phyloP scores from a whole-genome alignment of 2,888 invertebrate genomes.

The Drosophila mimica region DNA sequence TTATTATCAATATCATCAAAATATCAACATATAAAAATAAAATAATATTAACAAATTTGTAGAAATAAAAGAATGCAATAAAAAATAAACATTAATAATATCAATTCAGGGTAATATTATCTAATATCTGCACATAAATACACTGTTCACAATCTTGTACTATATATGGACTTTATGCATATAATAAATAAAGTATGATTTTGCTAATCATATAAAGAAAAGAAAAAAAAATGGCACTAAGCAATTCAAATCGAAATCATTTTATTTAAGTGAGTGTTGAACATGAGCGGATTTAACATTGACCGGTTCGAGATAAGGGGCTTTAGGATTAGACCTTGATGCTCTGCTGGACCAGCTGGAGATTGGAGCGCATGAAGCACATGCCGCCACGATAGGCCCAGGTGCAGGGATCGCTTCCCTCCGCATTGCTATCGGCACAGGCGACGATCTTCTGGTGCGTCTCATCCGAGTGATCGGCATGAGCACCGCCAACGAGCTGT shows the following conservation, averaged over 20 bases:
- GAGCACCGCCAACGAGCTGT: slow-evolving; percentile 76
- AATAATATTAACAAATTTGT: neutral
- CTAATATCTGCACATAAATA: neutral
- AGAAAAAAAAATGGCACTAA: neutral
- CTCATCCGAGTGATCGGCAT: slow-evolving; percentile 78
- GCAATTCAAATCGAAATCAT: neutral
- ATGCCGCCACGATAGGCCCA: slow-evolving; percentile 83
- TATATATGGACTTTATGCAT: neutral
- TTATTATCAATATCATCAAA: no score
- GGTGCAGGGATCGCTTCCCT: slow-evolving; percentile 78
- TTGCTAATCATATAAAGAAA: neutral
- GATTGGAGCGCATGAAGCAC: slow-evolving; percentile 81
- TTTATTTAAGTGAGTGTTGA: slow-evolving; percentile 11
- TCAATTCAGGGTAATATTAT: neutral
- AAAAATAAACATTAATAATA: neutral
- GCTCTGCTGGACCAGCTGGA: slow-evolving; percentile 80
- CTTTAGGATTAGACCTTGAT: slow-evolving; percentile 53
- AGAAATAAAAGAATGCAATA: neutral
- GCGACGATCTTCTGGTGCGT: slow-evolving; percentile 78
- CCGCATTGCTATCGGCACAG: slow-evolving; percentile 80
- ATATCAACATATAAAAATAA: no score
- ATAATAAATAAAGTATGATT: neutral
- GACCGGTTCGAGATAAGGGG: neutral
- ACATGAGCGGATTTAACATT: slow-evolving; percentile 13
- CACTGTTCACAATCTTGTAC: neutral